Conservation (phyloP, 2,888 invertebrate genomes). For the Caenorhabditis imperialis region DNA sequence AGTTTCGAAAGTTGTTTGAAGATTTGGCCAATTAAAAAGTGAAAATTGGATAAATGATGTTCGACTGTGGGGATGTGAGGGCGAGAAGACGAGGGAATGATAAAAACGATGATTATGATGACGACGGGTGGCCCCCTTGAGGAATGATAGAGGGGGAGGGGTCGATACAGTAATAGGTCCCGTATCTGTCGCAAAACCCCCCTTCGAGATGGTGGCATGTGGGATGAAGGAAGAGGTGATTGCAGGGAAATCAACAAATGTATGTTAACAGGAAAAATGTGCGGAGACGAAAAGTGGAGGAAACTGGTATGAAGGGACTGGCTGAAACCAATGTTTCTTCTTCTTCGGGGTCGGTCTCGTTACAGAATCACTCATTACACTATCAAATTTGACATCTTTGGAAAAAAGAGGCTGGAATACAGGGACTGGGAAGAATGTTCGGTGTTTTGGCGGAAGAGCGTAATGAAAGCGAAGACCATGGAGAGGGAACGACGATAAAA, state of each 20-base stretch:
- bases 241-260: conserved; percentile 40
- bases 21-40: conserved; percentile 52
- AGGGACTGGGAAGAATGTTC: too few species aligned
- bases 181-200: conserved; percentile 17
- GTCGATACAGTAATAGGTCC: conserved; percentile 48
- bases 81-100: conserved; percentile 42
- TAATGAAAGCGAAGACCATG: neutral
- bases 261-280: conserved; percentile 52
- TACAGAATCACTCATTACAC: conserved; percentile 34
- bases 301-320: conserved; percentile 49
- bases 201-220: conserved; percentile 23
- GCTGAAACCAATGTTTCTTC: conserved; percentile 59
- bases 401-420: too few species aligned
- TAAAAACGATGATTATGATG: conserved; percentile 54
- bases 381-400: conserved; percentile 31
- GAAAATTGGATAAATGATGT: conserved; percentile 53
- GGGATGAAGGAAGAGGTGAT: conserved; percentile 17
- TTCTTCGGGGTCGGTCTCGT: conserved; percentile 38
- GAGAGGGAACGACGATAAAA: conserved; percentile 17
- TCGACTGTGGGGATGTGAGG: conserved; percentile 40
- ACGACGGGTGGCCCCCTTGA: conserved; percentile 43
- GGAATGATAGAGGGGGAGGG: conserved; percentile 5
- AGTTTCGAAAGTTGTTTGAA: conserved; percentile 54
- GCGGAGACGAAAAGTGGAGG: conserved; percentile 29
- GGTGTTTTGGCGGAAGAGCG: conserved; percentile 10